A percentile compares a stretch with the other conserved stretches of the same genome.
These are phyloP conservation scores for Eurytoma adleriae DNA, from an alignment of 2,888 invertebrate species.

Conservation along the genomic window DNA sequence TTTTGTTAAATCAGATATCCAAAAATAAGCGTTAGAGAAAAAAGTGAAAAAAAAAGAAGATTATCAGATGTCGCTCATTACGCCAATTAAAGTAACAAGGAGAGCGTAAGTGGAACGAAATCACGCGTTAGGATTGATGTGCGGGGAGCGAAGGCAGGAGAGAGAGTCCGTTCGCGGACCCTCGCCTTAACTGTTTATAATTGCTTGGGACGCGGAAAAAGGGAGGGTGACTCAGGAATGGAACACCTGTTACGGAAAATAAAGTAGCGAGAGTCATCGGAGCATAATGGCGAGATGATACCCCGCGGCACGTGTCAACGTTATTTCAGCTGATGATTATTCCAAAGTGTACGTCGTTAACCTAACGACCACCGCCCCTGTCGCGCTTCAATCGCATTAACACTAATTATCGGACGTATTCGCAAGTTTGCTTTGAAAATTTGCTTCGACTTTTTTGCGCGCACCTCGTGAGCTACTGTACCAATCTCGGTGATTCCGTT, in stretches of 20 bases:
- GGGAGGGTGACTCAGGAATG: conserved; percentile 34
- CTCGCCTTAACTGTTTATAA: conserved; percentile 31
- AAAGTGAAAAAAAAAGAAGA: not conserved
- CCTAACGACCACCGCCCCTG: too few species aligned
- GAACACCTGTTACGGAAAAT: conserved; percentile 43
- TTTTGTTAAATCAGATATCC: too few species aligned
- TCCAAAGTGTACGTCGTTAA: not conserved
- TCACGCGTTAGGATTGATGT: conserved; percentile 20
- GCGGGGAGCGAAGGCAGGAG: conserved; percentile 2
- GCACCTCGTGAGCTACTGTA: not conserved
- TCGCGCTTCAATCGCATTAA: too few species aligned
- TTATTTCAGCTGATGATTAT: conserved; percentile 8
- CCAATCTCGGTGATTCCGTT: not conserved
- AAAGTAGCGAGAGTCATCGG: conserved; percentile 11
- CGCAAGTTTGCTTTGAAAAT: too few species aligned
- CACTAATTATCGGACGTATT: too few species aligned
- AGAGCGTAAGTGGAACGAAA: conserved; percentile 13
- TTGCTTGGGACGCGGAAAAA: conserved; percentile 26
- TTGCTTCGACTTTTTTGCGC: too few species aligned
- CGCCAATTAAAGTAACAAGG: conserved; percentile 8
- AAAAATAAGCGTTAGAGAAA: not conserved
- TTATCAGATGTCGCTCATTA: not conserved
- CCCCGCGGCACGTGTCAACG: conserved; percentile 29
- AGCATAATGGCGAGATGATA: conserved; percentile 27
- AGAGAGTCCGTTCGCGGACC: conserved; percentile 8